phyloP scores from a whole-genome alignment of 1,140 invertebrate species.

The Aleiodes sp. region DNA sequence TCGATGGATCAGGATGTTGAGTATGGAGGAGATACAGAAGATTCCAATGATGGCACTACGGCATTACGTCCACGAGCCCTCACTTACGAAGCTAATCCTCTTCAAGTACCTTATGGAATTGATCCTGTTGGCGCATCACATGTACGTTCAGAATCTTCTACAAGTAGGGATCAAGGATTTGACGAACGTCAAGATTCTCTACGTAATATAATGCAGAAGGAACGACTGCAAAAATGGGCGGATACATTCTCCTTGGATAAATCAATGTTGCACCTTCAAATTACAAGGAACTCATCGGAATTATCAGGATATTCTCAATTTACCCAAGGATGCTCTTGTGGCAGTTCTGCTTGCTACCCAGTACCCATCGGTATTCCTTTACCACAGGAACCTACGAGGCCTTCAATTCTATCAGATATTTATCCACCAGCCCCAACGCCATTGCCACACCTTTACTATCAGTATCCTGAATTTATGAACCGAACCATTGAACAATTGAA shows the following conservation, averaged over 20 bases:
- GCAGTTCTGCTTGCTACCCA: not conserved
- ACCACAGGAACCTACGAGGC: not conserved
- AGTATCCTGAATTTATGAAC: not conserved
- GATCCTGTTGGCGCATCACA: not conserved
- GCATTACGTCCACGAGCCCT: not conserved
- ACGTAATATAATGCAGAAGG: not conserved
- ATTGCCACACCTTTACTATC: not conserved
- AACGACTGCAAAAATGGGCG: not conserved
- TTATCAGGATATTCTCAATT: not conserved
- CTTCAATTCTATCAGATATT: not conserved
- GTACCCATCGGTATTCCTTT: not conserved
- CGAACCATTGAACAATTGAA: not conserved
- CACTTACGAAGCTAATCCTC: not conserved
- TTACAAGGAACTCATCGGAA: not conserved
- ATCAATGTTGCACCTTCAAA: not conserved
- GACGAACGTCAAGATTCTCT: not conserved
- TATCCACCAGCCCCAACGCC: no score
- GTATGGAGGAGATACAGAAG: not conserved
- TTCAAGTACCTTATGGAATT: not conserved
- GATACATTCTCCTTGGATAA: not conserved
- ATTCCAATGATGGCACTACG: not conserved
- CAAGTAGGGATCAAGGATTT: not conserved
- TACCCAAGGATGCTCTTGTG: not conserved
- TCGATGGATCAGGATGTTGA: not conserved
- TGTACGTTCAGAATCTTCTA: not conserved